These are phyloP conservation scores for Dryococelus australis DNA, from an alignment of 2,888 invertebrate genomes.

Conservation along the genomic window DNA sequence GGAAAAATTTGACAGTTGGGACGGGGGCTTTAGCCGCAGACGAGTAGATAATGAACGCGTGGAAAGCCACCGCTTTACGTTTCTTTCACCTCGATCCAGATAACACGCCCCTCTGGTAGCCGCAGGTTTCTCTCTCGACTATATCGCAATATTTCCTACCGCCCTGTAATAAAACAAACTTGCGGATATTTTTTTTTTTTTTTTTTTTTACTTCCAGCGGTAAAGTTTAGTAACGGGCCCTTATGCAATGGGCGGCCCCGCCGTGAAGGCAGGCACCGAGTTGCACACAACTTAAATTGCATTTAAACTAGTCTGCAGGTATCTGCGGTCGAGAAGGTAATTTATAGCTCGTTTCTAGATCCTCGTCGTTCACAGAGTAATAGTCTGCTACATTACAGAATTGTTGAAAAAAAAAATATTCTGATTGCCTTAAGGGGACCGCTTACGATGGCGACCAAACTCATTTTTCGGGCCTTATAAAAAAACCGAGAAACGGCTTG, in stretches of 20 bases:
- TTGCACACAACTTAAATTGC: conserved; percentile 10
- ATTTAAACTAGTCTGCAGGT: background rate
- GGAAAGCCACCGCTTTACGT: background rate
- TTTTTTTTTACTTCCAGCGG: background rate
- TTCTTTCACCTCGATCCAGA: background rate
- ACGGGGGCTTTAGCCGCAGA: too few species aligned
- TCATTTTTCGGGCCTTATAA: too few species aligned
- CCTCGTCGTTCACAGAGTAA: too few species aligned
- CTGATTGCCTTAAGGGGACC: too few species aligned
- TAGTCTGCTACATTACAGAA: too few species aligned
- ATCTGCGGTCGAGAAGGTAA: too few species aligned
- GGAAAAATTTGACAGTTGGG: too few species aligned
- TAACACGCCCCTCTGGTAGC: background rate
- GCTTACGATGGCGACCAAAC: too few species aligned
- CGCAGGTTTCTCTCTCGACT: background rate
- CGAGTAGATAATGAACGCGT: too few species aligned
- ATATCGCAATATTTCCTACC: background rate
- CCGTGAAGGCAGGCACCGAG: background rate
- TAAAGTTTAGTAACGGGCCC: background rate
- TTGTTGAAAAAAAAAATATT: too few species aligned
- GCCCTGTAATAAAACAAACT: background rate
- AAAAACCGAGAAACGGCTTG: too few species aligned
- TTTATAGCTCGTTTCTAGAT: too few species aligned
- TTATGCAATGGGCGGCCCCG: background rate
- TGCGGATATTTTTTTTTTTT: background rate